Conservation (phyloP, 92 coral and sea anemone genomes). For the Galaxea fascicularis region DNA sequence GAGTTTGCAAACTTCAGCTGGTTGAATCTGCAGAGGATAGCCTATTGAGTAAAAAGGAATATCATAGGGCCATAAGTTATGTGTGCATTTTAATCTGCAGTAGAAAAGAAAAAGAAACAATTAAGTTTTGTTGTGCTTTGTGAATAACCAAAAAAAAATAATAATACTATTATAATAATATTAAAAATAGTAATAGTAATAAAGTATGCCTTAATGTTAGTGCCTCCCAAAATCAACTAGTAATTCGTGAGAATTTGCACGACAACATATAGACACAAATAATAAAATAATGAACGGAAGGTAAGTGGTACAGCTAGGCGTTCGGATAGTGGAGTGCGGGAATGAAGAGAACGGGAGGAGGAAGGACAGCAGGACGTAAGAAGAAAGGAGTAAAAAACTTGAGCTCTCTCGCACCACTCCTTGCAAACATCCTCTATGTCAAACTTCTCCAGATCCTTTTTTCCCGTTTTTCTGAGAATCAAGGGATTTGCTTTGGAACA, state of each 20-base stretch:
- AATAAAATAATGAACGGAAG: too few species aligned
- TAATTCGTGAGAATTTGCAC: too few species aligned
- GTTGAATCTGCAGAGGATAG: conserved; percentile 3
- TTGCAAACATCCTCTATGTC: conserved; percentile 55
- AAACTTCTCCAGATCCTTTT: conserved; percentile 60
- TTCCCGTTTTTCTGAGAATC: conserved; percentile 42
- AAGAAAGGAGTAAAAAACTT: conserved; percentile 1
- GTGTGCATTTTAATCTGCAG: too few species aligned
- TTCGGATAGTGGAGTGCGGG: too few species aligned
- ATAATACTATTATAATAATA: too few species aligned
- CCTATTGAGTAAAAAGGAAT: conserved; percentile 16
- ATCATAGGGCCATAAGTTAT: conserved; percentile 4
- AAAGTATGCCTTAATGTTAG: too few species aligned
- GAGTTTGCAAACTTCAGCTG: conserved; percentile 14
- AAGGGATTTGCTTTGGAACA: conserved; percentile 44
- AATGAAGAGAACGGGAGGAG: too few species aligned
- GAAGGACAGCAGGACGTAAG: conserved; percentile 4
- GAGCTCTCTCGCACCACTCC: conserved; percentile 59
- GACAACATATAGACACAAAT: too few species aligned
- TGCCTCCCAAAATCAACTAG: too few species aligned
- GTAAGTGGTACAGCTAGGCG: too few species aligned
- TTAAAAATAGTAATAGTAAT: neutral
- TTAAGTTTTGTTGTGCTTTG: neutral
- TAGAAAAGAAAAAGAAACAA: neutral
- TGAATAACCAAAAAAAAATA: too few species aligned